Evolutionary conservation across 2,797 vertebrate species (phyloP).

Genomic region (Delichon dasypus): DNA sequence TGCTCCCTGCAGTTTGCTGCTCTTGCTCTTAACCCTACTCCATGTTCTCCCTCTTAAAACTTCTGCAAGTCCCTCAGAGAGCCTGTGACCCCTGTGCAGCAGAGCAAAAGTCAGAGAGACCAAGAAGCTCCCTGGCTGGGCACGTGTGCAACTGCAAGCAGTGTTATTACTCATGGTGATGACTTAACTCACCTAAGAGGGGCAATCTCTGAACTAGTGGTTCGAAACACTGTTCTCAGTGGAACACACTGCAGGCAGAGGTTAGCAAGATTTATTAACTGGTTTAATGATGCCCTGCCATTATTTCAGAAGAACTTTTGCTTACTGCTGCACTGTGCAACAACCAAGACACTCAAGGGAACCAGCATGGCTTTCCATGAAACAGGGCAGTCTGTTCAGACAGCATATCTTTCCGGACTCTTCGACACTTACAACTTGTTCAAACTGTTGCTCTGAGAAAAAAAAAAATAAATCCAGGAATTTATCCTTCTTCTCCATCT

Average conservation of each 20-base stretch:
- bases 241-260: background rate
- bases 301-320: background rate
- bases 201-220: background rate
- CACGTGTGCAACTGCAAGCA: accelerated
- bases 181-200: background rate
- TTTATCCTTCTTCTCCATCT: background rate
- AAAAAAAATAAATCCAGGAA: background rate
- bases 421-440: background rate
- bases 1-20: background rate
- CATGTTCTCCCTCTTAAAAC: background rate
- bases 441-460: background rate
- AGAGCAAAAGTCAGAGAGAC: background rate
- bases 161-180: background rate
- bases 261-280: background rate
- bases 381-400: background rate
- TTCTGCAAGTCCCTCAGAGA: background rate
- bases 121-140: background rate
- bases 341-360: accelerated
- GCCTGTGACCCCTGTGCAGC: background rate
- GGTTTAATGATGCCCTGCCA: background rate
- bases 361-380: accelerated
- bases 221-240: background rate
- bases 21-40: background rate
- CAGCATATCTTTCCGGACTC: background rate
- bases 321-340: background rate